Evolutionary conservation across 2,888 invertebrate species (phyloP), one percentile per base, ranked within the genome.

Genomic region (Machimus rusticus): DNA sequence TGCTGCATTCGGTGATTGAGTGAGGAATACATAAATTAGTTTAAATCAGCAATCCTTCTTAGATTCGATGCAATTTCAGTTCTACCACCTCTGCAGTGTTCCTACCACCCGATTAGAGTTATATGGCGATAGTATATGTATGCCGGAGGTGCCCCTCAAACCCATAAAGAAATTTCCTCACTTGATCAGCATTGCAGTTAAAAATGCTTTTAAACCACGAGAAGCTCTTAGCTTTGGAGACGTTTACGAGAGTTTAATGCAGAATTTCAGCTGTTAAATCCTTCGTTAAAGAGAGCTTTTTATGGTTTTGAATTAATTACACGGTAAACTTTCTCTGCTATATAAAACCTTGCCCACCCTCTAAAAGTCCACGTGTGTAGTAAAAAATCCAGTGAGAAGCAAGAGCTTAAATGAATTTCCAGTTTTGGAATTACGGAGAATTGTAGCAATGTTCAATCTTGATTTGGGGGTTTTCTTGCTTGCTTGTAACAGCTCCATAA

Each of bases 131-230:
- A 14, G 16, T 5, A 16, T 16, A 14, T 5, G 23, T 16, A 14
- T 28, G 12, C 34, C 1, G 16, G 14, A 12, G n/a, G 34, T 28
- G 2, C 16, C 31, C 79, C 19, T 8, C 6, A 51, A 46, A 79
- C 51, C n/a, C 79, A 51, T 79, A 51, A 79, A 79, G 51, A 31
- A 31, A 79, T 51, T 79, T 46, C 31, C 51, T 39, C 79, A 51
- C 79, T 28, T 79, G 79, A 79, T 79, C 51, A 28, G 51, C 31
- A 28, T 16, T 28, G 79, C 51, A 12, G 14, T 78, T 12, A 79
- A 46, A 79, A 79, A 14, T 12, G 46, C 28, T 79, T 79, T 79
- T 51, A 78, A 79, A 79, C 79, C 51, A 39, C 79, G 8, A 79
- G 46, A 6, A 16, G 16, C 46, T 46, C 79, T 51, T 79, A 28